Base-by-base conservation (phyloP, 2,113 vertebrate species). In the Salvelinus fontinalis region DNA sequence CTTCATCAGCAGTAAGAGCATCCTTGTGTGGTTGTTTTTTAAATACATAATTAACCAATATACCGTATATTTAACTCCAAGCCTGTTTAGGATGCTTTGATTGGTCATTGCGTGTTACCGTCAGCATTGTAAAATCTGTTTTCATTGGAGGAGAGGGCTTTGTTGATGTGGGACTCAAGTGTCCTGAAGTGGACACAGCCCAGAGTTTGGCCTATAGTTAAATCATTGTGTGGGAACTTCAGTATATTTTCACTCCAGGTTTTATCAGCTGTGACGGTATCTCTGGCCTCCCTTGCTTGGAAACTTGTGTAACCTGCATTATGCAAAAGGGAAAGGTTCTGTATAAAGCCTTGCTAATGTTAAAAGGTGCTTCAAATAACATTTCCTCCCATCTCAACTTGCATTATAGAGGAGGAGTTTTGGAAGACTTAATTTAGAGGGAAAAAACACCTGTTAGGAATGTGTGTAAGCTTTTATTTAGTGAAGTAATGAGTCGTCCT, bases 91-190 rank as follows among this genome's bases (percentile, higher is more conserved):
- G 9, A 64, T 48, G 64, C 20, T 69, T 24, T 29, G 74, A 26
- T 67, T 80, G 31, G 69, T 70, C n/a, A 48, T 29, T 22, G 68
- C n/a, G 1, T 22, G 68, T 66, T 34, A 59, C 31, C n/a, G 27
- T 71, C 76, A 65, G 70, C 79, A 70, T 49, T 70, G 67, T 75
- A 64, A 86, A 86, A 88, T 89, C 88, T 93, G 89, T 91, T 93
- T 89, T 88, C 81, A 90, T 85, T 88, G 87, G 87, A 87, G 48
- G 14, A 75, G 18, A 73, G n/a, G 75, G 68, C 75, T 78, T 79
- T 86, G 73, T 80, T 78, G 72, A 82, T 72, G 51, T 85, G 83
- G 84, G 81, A 79, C 76, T 77, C 79, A 26, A 26, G 8, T 7
- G 76, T 86, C 82, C 82, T 82, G 75, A 83, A 82, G 68, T 78